Percentiles rank a stretch among this genome's conserved stretches.
Conservation (phyloP, 30 jellyfish, hydroid and myxozoan genomes). For the Turritopsis rubra region DNA sequence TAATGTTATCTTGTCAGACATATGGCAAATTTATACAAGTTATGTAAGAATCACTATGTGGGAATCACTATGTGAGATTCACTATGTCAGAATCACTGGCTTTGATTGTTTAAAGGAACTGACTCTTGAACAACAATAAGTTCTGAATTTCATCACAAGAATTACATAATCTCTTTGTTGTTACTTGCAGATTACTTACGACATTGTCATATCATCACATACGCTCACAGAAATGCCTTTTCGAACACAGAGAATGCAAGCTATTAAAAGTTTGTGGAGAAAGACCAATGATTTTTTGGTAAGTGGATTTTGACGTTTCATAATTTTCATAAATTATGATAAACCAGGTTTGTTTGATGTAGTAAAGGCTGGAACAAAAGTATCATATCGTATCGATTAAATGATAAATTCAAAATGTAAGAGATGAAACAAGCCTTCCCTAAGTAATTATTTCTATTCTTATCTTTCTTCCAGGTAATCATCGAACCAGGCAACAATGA, state of each 20-base stretch:
- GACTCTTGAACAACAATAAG: too few species aligned
- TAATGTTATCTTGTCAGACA: too few species aligned
- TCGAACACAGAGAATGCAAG: conserved; percentile 53
- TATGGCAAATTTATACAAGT: too few species aligned
- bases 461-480: conserved; percentile 36
- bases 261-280: conserved; percentile 58
- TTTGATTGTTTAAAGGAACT: too few species aligned
- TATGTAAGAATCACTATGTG: too few species aligned
- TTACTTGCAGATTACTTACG: conserved; percentile 63
- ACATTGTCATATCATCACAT: conserved; percentile 70
- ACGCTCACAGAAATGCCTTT: conserved; percentile 79
- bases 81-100: too few species aligned
- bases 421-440: too few species aligned
- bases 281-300: conserved; percentile 78
- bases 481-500: conserved; percentile 90
- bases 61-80: too few species aligned
- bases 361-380: too few species aligned
- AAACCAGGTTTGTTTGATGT: neutral
- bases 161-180: neutral
- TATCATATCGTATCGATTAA: too few species aligned
- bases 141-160: neutral
- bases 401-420: too few species aligned
- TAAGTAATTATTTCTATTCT: too few species aligned
- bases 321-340: neutral
- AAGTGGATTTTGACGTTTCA: neutral